Evolutionary conservation across 1,140 invertebrate species (phyloP).

Genomic region (Monochamus saltuarius): DNA sequence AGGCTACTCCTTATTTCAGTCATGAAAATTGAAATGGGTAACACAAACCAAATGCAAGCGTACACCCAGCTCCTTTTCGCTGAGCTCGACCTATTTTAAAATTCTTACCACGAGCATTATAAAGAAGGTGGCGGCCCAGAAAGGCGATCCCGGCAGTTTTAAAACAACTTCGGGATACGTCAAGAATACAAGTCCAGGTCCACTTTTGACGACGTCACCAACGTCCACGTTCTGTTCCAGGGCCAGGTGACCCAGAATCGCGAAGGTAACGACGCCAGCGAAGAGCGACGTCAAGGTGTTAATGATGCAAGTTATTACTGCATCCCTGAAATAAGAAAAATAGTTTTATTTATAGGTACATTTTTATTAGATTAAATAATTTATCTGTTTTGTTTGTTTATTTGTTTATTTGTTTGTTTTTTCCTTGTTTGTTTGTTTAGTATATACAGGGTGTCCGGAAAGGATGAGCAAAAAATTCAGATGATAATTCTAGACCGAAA

Average conservation of each 20-base stretch:
- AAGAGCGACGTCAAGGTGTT: constrained; percentile 66
- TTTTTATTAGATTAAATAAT: too few relatives aligned
- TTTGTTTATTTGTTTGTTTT: too few relatives aligned
- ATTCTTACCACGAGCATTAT: constrained; percentile 63
- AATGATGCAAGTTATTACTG: constrained; percentile 64
- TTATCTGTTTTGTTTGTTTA: too few relatives aligned
- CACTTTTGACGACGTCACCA: constrained; percentile 61
- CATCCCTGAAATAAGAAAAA: constrained; percentile 56
- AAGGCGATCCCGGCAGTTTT: constrained; percentile 62
- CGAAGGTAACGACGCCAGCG: constrained; percentile 65
- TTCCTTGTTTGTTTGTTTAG: too few relatives aligned
- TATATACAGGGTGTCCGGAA: too few relatives aligned
- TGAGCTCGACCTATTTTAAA: background rate
- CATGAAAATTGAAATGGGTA: background rate
- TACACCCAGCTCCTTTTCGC: too few relatives aligned
- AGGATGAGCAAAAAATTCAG: too few relatives aligned
- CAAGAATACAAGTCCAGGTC: constrained; percentile 68
- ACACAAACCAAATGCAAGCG: too few relatives aligned
- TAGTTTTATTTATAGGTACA: too few relatives aligned
- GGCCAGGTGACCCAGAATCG: constrained; percentile 65
- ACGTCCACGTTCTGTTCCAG: constrained; percentile 56
- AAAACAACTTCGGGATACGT: constrained; percentile 69
- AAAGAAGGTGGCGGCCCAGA: constrained; percentile 67
- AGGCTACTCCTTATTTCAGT: background rate
- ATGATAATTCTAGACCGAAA: too few relatives aligned